Conservation (phyloP, 2,797 vertebrate species). For the Xiphorhynchus erythropygius region DNA sequence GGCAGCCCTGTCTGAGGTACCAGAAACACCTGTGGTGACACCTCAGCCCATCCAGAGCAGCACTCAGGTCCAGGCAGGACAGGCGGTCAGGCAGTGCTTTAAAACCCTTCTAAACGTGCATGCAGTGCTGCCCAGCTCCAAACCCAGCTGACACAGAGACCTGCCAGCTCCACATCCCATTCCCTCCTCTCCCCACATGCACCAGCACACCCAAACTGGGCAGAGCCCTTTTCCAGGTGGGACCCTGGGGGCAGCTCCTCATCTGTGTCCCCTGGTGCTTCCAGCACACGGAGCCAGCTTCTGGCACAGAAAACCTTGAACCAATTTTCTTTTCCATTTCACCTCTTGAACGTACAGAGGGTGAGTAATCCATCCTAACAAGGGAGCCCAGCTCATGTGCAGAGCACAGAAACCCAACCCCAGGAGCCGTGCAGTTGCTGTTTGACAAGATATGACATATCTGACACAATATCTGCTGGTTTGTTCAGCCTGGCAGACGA, state of each 20-base stretch:
- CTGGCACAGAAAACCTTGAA: neutral
- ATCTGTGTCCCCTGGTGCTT: neutral
- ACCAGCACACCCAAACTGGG: neutral
- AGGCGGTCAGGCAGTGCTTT: neutral
- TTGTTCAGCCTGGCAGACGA: constrained; percentile 30
- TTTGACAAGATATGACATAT: constrained; percentile 22
- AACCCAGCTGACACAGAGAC: neutral
- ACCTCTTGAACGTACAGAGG: neutral
- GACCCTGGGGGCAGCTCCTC: neutral
- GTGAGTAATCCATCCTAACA: neutral
- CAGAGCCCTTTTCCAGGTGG: neutral
- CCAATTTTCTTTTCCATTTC: neutral
- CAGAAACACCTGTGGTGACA: constrained; percentile 7
- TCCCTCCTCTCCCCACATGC: neutral
- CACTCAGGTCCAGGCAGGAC: neutral
- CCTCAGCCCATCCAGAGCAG: neutral
- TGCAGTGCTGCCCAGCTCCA: neutral
- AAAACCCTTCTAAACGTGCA: neutral
- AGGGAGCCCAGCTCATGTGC: no score
- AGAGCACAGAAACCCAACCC: neutral
- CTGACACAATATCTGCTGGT: neutral
- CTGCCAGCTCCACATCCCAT: neutral
- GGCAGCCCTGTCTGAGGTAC: neutral
- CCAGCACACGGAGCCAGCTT: neutral
- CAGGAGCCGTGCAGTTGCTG: neutral